Percentiles rank a stretch among this genome's conserved stretches.
These are phyloP conservation scores for Diorhabda sublineata DNA, from an alignment of 1,140 invertebrate species.

Conservation along the genomic window DNA sequence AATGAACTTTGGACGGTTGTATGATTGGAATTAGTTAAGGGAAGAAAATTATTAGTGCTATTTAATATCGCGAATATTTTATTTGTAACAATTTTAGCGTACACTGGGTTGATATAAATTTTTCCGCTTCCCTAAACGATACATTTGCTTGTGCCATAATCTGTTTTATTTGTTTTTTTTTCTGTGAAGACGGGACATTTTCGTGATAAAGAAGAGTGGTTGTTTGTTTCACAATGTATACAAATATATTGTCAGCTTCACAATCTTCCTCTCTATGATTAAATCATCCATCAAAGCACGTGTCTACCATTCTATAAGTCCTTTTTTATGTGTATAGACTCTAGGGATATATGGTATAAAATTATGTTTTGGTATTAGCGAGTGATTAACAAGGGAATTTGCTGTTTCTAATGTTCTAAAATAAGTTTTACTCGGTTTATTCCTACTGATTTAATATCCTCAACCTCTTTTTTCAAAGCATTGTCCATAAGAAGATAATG, in stretches of 20 bases:
- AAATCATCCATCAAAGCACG: background rate
- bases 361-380: background rate
- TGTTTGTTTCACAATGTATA: constrained; percentile 3
- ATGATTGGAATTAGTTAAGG: constrained; percentile 1
- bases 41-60: constrained; percentile 6
- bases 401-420: background rate
- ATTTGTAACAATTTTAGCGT: constrained; percentile 1
- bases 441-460: background rate
- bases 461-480: background rate
- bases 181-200: background rate
- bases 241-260: background rate
- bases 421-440: background rate
- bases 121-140: constrained; percentile 5
- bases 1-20: background rate
- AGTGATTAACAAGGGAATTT: constrained; percentile 4
- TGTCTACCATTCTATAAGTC: constrained; percentile 7
- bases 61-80: constrained; percentile 4
- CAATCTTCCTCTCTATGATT: background rate
- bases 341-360: constrained; percentile 6
- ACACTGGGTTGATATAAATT: background rate
- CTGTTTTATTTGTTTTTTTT: background rate
- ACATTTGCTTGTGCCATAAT: background rate
- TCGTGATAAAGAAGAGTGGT: background rate
- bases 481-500: background rate
- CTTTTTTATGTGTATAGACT: background rate